A percentile compares a stretch with the other conserved stretches of the same genome.
phyloP scores from a whole-genome alignment of 2,113 vertebrate species.

The Pagrus major region DNA sequence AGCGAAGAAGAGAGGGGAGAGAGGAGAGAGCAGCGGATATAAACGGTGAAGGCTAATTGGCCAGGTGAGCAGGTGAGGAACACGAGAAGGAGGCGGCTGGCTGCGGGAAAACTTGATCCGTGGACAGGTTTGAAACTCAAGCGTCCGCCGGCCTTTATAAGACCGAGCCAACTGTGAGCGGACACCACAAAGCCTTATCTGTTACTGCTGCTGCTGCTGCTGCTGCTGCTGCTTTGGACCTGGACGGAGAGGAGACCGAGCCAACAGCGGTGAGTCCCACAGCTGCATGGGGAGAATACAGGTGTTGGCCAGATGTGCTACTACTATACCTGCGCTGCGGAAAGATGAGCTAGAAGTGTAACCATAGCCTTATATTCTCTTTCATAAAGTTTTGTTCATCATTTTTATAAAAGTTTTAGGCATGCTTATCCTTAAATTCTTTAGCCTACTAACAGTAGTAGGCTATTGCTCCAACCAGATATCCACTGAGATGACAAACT shows the following conservation, averaged over 20 bases:
- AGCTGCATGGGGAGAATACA: slow-evolving; percentile 14
- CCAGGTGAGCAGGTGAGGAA: slow-evolving; percentile 90
- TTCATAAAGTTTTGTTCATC: not conserved
- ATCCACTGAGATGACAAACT: not conserved
- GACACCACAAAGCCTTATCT: slow-evolving; percentile 70
- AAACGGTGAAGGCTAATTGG: slow-evolving; percentile 91
- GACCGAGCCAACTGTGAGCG: slow-evolving; percentile 58
- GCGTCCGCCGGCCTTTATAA: slow-evolving; percentile 90
- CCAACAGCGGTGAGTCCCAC: slow-evolving; percentile 75
- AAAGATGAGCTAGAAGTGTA: not conserved
- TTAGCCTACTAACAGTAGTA: not conserved
- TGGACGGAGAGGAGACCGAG: slow-evolving; percentile 63
- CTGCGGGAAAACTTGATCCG: slow-evolving; percentile 90
- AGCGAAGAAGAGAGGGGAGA: slow-evolving; percentile 1
- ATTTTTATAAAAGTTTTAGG: not conserved
- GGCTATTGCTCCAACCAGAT: too few relatives aligned
- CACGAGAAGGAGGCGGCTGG: slow-evolving; percentile 84
- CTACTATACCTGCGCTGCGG: not conserved
- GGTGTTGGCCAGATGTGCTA: slow-evolving; percentile 28
- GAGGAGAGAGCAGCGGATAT: slow-evolving; percentile 68
- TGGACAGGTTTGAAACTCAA: slow-evolving; percentile 89
- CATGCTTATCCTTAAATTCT: not conserved
- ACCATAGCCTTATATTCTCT: not conserved
- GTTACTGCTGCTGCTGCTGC: slow-evolving; percentile 64
- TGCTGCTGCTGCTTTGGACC: slow-evolving; percentile 71